Percentiles rank a stretch among this genome's conserved stretches.
Conservation (phyloP, 2,113 vertebrate species). For the Saccopteryx bilineata region DNA sequence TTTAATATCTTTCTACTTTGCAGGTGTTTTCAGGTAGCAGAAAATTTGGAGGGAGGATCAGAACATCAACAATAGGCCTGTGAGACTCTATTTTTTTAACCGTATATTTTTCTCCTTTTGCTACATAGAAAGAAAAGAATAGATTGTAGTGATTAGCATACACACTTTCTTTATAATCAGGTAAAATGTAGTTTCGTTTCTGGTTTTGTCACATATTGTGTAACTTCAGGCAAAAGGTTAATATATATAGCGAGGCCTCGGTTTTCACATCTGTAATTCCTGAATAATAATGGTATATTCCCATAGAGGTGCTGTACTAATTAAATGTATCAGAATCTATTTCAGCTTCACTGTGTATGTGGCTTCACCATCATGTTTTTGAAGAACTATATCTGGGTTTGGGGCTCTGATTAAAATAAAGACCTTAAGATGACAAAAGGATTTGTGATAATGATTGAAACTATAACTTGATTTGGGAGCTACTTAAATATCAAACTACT, state of each 20-base stretch:
- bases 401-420: conserved; percentile 28
- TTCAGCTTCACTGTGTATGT: neutral
- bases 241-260: neutral
- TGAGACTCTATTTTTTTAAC: neutral
- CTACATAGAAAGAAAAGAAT: neutral
- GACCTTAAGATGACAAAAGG: neutral
- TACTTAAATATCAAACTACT: conserved; percentile 13
- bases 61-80: conserved; percentile 5
- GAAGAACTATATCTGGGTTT: neutral
- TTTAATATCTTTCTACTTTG: conserved; percentile 37
- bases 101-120: neutral
- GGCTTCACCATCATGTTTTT: neutral
- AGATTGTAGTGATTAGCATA: neutral
- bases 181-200: neutral
- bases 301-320: neutral
- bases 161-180: conserved; percentile 24
- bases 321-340: neutral
- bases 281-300: neutral
- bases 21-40: neutral
- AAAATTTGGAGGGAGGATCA: conserved; percentile 40
- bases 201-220: neutral
- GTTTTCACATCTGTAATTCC: conserved; percentile 19
- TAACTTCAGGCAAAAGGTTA: conserved; percentile 30
- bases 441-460: neutral
- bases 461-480: neutral